These are phyloP conservation scores for Macrostomum cliftonense DNA, from an alignment of 2,888 invertebrate genomes.

Conservation along the genomic window DNA sequence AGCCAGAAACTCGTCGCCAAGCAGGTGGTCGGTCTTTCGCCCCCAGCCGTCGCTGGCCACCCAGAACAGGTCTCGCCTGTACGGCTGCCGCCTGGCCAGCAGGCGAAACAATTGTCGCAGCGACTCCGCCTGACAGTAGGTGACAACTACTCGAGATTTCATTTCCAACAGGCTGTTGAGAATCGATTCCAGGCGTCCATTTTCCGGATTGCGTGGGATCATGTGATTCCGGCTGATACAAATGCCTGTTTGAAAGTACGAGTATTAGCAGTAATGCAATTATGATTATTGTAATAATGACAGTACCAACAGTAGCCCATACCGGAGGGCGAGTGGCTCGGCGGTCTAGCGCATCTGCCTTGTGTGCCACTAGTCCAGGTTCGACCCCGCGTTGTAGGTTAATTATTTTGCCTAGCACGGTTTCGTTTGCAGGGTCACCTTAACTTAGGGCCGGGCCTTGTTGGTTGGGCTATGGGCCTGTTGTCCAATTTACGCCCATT, in stretches of 20 bases:
- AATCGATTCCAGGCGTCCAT: slow-evolving; percentile 46
- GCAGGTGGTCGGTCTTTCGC: slow-evolving; percentile 30
- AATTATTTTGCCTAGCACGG: no score
- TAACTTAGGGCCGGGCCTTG: no score
- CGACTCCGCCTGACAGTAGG: slow-evolving; percentile 56
- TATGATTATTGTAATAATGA: no score
- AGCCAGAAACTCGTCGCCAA: slow-evolving; percentile 27
- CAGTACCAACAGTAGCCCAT: no score
- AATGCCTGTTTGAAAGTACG: slow-evolving; percentile 31
- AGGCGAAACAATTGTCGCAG: slow-evolving; percentile 30
- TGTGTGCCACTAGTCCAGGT: no score
- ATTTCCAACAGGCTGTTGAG: slow-evolving; percentile 45
- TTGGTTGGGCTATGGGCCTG: no score
- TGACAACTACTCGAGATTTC: slow-evolving; percentile 48
- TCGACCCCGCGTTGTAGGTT: no score
- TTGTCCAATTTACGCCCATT: no score
- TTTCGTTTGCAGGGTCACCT: no score
- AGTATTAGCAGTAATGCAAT: no score
- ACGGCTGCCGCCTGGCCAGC: slow-evolving; percentile 14
- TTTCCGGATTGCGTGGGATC: slow-evolving; percentile 44
- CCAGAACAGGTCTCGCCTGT: slow-evolving; percentile 22
- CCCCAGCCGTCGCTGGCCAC: slow-evolving; percentile 37
- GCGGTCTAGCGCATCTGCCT: no score
- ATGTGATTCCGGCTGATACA: slow-evolving; percentile 47
- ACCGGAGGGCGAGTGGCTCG: no score